Conservation (phyloP, 2,797 vertebrate genomes). For the Leuciscus waleckii region DNA sequence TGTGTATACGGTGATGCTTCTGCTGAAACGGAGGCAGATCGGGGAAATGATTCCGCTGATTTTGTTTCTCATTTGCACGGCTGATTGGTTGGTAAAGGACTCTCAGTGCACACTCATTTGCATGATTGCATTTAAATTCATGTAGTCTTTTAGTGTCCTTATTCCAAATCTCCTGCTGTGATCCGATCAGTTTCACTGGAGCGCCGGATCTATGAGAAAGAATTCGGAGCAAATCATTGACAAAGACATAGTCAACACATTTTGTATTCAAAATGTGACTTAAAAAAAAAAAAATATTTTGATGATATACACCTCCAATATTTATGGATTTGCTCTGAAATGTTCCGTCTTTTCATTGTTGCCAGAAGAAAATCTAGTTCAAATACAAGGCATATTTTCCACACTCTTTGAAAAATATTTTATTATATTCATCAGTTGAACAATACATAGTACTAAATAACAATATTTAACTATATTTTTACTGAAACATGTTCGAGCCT, state of each 20-base stretch:
- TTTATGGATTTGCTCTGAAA: background rate
- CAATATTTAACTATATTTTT: slow-evolving; percentile 4
- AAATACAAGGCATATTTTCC: background rate
- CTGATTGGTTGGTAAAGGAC: slow-evolving; percentile 16
- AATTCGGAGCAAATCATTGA: background rate
- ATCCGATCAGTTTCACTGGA: background rate
- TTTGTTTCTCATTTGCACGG: slow-evolving; percentile 22
- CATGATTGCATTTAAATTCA: slow-evolving; percentile 28
- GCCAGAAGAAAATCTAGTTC: background rate
- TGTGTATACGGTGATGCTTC: no score
- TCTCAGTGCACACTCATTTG: slow-evolving; percentile 9
- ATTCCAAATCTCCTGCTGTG: background rate
- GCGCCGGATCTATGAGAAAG: background rate
- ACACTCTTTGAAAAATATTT: background rate
- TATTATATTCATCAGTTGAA: background rate
- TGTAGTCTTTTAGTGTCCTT: background rate
- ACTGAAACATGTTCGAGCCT: background rate
- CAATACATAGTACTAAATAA: background rate
- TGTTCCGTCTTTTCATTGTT: background rate
- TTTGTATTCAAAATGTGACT: background rate
- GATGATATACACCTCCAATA: background rate
- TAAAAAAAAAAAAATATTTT: no score
- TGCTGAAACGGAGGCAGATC: background rate
- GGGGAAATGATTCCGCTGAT: background rate
- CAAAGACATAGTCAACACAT: background rate